These are phyloP conservation scores for Diaperis boleti DNA, from an alignment of 2,888 invertebrate genomes.

Conservation along the genomic window DNA sequence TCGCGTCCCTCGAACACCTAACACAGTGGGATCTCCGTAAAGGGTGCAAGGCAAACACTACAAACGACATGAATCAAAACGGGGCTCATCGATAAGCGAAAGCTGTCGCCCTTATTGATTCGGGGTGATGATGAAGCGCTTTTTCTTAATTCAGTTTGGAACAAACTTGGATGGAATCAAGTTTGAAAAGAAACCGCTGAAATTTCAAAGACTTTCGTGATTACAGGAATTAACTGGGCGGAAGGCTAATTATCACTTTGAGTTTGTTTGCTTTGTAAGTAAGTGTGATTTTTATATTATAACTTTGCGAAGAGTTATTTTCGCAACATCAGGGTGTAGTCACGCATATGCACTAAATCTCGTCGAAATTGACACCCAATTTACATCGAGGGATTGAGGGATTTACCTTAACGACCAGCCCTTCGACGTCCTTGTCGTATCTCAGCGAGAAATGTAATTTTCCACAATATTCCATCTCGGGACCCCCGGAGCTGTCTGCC, in stretches of 20 bases:
- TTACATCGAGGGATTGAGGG: neutral
- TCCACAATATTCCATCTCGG: conserved; percentile 81
- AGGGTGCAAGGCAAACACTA: neutral
- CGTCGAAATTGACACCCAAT: too few relatives aligned
- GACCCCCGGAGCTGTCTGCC: conserved; percentile 73
- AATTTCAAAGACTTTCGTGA: neutral
- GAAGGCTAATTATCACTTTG: neutral
- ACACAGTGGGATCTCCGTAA: neutral
- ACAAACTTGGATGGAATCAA: neutral
- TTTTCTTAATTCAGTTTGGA: neutral
- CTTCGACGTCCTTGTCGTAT: conserved; percentile 85
- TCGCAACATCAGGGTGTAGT: too few relatives aligned
- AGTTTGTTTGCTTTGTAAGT: too few relatives aligned
- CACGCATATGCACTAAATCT: too few relatives aligned
- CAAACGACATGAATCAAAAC: neutral
- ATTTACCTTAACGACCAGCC: conserved; percentile 81
- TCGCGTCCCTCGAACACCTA: conserved; percentile 69
- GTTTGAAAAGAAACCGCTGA: neutral
- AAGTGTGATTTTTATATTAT: too few relatives aligned
- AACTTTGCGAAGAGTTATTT: too few relatives aligned
- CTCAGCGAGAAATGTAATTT: conserved; percentile 85
- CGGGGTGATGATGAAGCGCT: conserved; percentile 1
- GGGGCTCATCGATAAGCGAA: neutral
- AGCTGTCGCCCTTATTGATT: conserved; percentile 4
- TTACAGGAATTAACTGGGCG: neutral